Evolutionary conservation across 2,888 invertebrate genomes (phyloP).

Genomic region (Noctua janthe): DNA sequence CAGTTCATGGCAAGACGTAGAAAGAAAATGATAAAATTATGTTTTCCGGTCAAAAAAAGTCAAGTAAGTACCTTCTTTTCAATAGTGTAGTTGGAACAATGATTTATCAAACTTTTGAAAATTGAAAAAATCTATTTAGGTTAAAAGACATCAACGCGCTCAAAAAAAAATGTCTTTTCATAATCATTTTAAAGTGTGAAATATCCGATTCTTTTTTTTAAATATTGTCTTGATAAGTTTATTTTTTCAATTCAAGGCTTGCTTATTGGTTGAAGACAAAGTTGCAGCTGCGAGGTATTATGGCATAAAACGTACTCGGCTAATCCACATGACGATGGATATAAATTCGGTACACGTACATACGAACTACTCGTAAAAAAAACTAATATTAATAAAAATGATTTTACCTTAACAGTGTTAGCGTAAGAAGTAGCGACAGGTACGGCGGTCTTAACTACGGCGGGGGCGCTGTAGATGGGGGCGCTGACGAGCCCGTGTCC

Average conservation of each 20-base stretch:
- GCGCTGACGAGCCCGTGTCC: slow-evolving; percentile 79
- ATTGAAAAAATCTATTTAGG: background rate
- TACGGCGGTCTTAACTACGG: slow-evolving; percentile 87
- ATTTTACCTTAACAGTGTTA: slow-evolving; percentile 91
- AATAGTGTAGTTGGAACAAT: background rate
- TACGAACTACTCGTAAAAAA: background rate
- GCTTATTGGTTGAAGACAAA: no score
- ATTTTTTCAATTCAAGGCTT: background rate
- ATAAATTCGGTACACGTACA: no score
- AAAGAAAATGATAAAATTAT: background rate
- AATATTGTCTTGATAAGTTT: background rate
- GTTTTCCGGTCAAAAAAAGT: background rate
- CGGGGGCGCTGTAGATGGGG: slow-evolving; percentile 82
- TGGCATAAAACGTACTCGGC: no score
- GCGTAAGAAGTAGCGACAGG: slow-evolving; percentile 92
- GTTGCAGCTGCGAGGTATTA: background rate
- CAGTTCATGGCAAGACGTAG: background rate
- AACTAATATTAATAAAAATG: background rate
- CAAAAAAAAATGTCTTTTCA: background rate
- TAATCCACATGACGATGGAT: background rate
- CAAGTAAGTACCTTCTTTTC: background rate
- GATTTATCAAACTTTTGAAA: background rate
- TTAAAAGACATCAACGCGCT: slow-evolving; percentile 69
- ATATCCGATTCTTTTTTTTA: background rate
- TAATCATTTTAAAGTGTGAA: background rate